Conservation (phyloP, 2,113 vertebrate genomes). For the Grammomys dolichurus region DNA sequence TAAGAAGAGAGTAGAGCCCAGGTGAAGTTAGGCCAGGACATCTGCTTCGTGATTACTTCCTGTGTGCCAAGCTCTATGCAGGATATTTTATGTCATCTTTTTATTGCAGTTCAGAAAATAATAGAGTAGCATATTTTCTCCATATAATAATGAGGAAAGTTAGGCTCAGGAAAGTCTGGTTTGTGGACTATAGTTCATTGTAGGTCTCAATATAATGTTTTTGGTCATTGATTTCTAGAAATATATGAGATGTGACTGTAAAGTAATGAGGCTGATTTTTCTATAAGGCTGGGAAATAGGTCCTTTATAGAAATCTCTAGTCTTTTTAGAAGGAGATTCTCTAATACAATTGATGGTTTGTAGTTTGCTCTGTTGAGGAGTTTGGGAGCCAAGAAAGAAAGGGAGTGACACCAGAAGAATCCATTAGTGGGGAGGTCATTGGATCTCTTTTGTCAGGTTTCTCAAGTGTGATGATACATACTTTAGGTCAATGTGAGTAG, state of each 20-base stretch:
- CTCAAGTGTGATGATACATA: not conserved
- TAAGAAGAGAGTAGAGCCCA: not conserved
- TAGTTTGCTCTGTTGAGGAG: not conserved
- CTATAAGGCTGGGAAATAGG: not conserved
- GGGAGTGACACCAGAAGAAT: not conserved
- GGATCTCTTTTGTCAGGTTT: not conserved
- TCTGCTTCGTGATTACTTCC: not conserved
- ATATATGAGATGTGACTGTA: conserved; percentile 1
- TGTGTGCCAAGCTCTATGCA: not conserved
- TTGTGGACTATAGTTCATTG: not conserved
- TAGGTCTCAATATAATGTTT: conserved; percentile 38
- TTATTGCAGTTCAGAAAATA: not conserved
- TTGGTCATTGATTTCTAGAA: conserved; percentile 60
- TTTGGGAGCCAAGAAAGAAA: not conserved
- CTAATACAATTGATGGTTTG: not conserved
- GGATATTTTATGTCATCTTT: not conserved
- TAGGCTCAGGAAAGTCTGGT: not conserved
- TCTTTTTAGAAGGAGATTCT: not conserved
- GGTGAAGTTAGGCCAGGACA: not conserved
- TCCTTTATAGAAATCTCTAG: not conserved
- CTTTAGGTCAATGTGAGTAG: not conserved
- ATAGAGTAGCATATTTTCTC: not conserved
- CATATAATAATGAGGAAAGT: not conserved
- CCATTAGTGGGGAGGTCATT: not conserved
- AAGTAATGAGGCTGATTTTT: conserved; percentile 30